A percentile compares a stretch with the other conserved stretches of the same genome.
phyloP scores from a whole-genome alignment of 2,888 invertebrate species.

The Drosophila mimica region DNA sequence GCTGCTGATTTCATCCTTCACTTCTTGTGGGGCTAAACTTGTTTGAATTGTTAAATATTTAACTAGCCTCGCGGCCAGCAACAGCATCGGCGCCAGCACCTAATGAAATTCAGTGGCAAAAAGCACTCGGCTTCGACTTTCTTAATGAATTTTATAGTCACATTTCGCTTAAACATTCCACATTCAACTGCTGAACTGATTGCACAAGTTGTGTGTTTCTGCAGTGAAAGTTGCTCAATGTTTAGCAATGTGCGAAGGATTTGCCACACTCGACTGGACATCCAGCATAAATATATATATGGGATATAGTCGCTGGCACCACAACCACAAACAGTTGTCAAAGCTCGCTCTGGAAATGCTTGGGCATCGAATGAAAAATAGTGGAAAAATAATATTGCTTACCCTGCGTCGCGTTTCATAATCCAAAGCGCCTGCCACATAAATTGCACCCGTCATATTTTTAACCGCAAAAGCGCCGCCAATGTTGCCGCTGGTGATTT shows the following conservation, averaged over 20 bases:
- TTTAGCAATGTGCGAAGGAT: background rate
- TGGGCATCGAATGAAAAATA: conserved; percentile 29
- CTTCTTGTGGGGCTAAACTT: conserved; percentile 55
- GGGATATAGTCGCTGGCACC: conserved; percentile 38
- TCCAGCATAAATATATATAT: conserved; percentile 22
- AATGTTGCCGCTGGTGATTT: conserved; percentile 99
- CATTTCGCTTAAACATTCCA: conserved; percentile 33
- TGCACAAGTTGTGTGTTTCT: conserved; percentile 20
- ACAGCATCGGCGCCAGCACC: background rate
- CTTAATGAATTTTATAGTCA: conserved; percentile 72
- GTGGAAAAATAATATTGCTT: conserved; percentile 86
- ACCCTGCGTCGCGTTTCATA: conserved; percentile 98
- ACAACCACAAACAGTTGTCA: conserved; percentile 34
- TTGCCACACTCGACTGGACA: conserved; percentile 61
- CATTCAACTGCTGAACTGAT: conserved; percentile 48
- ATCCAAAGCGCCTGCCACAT: conserved; percentile 98
- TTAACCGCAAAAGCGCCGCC: conserved; percentile 99
- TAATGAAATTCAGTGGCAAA: conserved; percentile 64
- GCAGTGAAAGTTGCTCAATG: conserved; percentile 1
- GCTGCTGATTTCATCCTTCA: conserved; percentile 14
- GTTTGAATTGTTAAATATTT: conserved; percentile 73
- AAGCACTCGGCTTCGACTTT: conserved; percentile 50
- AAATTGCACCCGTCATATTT: conserved; percentile 99
- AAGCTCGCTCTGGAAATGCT: conserved; percentile 15
- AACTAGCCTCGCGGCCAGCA: conserved; percentile 64